Conservation (phyloP, 2,797 vertebrate genomes). For the Artibeus lituratus region DNA sequence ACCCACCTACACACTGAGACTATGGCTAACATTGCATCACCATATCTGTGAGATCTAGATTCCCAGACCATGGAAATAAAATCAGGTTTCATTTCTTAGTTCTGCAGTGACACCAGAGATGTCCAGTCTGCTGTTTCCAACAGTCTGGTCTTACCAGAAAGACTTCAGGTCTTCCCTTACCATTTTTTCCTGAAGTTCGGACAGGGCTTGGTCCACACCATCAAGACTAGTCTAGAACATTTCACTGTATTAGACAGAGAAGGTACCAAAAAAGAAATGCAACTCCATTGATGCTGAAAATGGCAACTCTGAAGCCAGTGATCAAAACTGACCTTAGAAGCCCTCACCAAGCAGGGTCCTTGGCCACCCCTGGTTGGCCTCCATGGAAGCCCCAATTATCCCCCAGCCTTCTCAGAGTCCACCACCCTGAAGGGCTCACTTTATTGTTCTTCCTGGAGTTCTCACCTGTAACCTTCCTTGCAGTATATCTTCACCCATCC, state of each 20-base stretch:
- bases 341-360: not conserved
- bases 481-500: no score
- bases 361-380: accelerated
- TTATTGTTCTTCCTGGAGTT: not conserved
- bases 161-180: not conserved
- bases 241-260: not conserved
- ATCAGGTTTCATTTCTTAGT: not conserved
- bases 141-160: not conserved
- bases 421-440: not conserved
- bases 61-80: not conserved
- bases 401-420: not conserved
- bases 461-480: not conserved
- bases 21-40: not conserved
- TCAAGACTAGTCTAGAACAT: not conserved
- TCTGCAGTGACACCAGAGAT: not conserved
- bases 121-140: not conserved
- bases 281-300: not conserved
- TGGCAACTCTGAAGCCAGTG: not conserved
- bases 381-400: not conserved
- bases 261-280: not conserved
- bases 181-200: not conserved
- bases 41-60: not conserved
- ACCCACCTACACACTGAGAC: not conserved
- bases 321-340: not conserved
- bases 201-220: not conserved